Conservation (phyloP, 2,797 vertebrate genomes). For the Tapirus indicus region DNA sequence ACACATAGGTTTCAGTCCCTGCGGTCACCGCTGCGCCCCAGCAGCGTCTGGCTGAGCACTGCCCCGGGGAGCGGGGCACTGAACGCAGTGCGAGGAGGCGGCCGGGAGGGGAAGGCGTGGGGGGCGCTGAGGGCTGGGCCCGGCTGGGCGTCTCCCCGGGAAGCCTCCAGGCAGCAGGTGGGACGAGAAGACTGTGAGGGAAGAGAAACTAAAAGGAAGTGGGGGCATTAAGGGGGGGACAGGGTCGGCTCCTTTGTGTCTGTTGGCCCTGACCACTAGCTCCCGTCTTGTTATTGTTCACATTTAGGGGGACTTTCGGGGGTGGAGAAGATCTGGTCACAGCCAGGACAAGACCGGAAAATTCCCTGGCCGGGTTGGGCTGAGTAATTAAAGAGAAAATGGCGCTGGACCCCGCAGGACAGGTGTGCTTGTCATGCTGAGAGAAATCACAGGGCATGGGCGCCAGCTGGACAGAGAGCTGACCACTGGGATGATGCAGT, state of each 20-base stretch:
- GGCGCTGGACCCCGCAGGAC: fast-evolving
- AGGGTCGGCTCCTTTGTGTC: background rate
- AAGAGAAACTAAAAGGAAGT: background rate
- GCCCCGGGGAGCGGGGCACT: fast-evolving
- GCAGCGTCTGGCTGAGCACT: background rate
- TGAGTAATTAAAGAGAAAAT: background rate
- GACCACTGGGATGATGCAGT: background rate
- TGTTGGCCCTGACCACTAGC: background rate
- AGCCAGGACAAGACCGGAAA: background rate
- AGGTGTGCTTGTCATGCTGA: background rate
- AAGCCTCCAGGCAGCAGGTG: background rate
- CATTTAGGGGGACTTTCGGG: background rate
- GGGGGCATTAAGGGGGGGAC: too few relatives aligned
- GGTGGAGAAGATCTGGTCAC: background rate
- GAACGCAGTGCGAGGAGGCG: background rate
- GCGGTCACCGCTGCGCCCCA: background rate
- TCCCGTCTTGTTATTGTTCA: background rate
- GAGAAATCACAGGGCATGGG: background rate
- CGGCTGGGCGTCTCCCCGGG: background rate
- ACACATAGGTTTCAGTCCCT: too few relatives aligned
- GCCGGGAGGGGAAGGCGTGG: fast-evolving
- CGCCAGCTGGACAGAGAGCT: background rate
- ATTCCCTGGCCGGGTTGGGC: background rate
- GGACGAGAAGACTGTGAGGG: background rate
- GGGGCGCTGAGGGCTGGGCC: background rate